Evolutionary conservation across 2,797 vertebrate genomes (phyloP).

Genomic region (Brachyalestes nurse): DNA sequence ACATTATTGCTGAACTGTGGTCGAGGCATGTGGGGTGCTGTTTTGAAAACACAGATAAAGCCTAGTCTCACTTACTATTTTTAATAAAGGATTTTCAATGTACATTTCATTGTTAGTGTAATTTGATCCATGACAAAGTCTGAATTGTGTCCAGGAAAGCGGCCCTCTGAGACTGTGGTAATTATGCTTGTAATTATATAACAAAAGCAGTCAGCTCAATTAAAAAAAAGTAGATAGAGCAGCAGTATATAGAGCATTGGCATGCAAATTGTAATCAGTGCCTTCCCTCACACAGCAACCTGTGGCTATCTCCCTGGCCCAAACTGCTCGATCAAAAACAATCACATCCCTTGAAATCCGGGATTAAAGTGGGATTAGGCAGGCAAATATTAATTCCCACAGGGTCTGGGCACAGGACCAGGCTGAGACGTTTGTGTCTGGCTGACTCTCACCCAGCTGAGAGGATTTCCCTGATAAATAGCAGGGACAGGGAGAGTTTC

Average conservation of each 20-base stretch:
- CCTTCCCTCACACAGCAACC: constrained; percentile 17
- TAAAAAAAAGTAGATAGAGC: background rate
- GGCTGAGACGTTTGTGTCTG: constrained; percentile 19
- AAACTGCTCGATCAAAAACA: constrained; percentile 56
- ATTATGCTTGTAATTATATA: constrained; percentile 27
- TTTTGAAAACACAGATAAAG: background rate
- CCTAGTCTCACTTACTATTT: background rate
- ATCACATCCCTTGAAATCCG: constrained; percentile 59
- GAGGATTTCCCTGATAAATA: constrained; percentile 15
- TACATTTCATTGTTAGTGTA: constrained; percentile 5
- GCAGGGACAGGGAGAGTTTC: constrained; percentile 11
- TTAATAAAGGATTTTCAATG: background rate
- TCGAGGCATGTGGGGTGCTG: background rate
- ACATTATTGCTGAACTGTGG: background rate
- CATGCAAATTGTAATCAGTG: constrained; percentile 18
- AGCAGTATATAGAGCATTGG: constrained; percentile 6
- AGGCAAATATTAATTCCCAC: constrained; percentile 61
- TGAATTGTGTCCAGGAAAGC: constrained; percentile 13
- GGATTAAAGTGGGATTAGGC: constrained; percentile 64
- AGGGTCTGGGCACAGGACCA: constrained; percentile 40
- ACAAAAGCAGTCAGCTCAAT: constrained; percentile 2
- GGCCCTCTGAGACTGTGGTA: background rate
- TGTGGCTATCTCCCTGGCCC: constrained; percentile 34
- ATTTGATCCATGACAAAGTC: background rate
- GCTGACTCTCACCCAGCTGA: constrained; percentile 3